These are phyloP conservation scores for Anguilla megastoma DNA, from an alignment of 2,797 vertebrate species.

Conservation along the genomic window DNA sequence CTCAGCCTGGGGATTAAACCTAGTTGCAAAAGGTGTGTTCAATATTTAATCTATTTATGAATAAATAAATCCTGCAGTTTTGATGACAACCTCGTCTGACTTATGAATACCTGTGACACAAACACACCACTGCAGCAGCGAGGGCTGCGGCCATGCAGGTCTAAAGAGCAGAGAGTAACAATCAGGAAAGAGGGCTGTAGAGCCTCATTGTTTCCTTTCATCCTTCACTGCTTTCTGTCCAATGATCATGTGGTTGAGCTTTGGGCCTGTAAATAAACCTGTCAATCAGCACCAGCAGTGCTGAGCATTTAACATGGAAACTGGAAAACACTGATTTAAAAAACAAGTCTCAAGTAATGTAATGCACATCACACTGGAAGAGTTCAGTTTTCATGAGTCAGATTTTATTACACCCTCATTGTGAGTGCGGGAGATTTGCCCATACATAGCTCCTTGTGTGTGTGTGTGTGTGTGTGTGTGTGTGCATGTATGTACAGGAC, in stretches of 20 bases:
- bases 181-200: too few species aligned
- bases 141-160: not conserved
- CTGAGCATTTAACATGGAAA: not conserved
- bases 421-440: not conserved
- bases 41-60: not conserved
- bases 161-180: not conserved
- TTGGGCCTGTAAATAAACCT: slow-evolving; percentile 1
- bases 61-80: too few species aligned
- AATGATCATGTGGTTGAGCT: not conserved
- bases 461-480: not conserved
- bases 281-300: not conserved
- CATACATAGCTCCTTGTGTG: not conserved
- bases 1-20: not conserved
- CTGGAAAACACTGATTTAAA: not conserved
- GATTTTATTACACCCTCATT: not conserved
- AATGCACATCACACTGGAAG: not conserved
- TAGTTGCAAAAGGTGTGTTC: not conserved
- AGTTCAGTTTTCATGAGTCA: not conserved
- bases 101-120: not conserved
- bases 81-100: too few species aligned
- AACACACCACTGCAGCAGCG: not conserved
- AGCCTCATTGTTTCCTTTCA: not conserved
- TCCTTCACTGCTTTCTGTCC: not conserved
- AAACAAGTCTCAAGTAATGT: not conserved
- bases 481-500: too few species aligned